Percentiles rank a stretch among this genome's conserved stretches.
These are phyloP conservation scores for Monochamus alternatus DNA, from an alignment of 2,888 invertebrate species.

Conservation along the genomic window DNA sequence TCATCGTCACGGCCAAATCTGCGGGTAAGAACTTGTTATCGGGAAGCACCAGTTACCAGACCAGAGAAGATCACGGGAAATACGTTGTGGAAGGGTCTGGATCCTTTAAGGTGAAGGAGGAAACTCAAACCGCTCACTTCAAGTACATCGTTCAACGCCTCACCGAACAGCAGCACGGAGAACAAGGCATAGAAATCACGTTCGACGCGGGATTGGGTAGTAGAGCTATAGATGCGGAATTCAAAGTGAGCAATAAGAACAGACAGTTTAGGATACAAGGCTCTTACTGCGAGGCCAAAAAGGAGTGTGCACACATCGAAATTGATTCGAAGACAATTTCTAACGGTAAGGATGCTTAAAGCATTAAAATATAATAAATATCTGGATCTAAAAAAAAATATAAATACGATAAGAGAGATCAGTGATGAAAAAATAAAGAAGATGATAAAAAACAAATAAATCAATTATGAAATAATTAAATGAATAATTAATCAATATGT, in stretches of 20 bases:
- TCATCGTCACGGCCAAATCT: constrained; percentile 78
- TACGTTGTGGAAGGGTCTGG: constrained; percentile 85
- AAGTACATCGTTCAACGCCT: constrained; percentile 80
- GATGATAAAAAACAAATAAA: background rate
- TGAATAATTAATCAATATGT: background rate
- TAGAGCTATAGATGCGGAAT: constrained; percentile 80
- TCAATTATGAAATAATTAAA: no score
- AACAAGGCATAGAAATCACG: constrained; percentile 79
- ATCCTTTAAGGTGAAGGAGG: constrained; percentile 79
- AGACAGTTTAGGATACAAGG: constrained; percentile 80
- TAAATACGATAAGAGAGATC: no score
- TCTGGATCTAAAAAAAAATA: no score
- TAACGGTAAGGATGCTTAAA: constrained; percentile 60
- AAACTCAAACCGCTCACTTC: constrained; percentile 81
- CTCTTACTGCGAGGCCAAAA: constrained; percentile 85
- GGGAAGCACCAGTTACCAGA: constrained; percentile 82
- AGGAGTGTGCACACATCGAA: constrained; percentile 84
- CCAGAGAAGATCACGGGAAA: constrained; percentile 81
- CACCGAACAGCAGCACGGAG: constrained; percentile 75
- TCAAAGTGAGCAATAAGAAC: constrained; percentile 78
- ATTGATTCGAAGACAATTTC: constrained; percentile 75
- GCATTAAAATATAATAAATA: no score
- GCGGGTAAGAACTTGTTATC: constrained; percentile 79
- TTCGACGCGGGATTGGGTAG: constrained; percentile 81
- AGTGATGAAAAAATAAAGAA: no score